phyloP scores from a whole-genome alignment of 1,140 invertebrate species.

The Psilanteris sp. region DNA sequence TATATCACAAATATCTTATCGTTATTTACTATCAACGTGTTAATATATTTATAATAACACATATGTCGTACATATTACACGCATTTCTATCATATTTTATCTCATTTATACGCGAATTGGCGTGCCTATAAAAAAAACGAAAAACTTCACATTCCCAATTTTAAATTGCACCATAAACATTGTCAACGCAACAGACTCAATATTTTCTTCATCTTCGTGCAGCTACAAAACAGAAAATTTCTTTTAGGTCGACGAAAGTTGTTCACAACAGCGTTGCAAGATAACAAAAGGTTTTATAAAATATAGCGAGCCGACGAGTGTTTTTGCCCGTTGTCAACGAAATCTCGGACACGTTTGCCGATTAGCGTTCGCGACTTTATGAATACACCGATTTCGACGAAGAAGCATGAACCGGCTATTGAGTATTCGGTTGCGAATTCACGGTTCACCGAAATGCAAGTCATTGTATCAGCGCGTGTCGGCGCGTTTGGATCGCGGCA shows the following conservation, averaged over 20 bases:
- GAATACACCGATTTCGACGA: constrained; percentile 42
- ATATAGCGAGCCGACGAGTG: constrained; percentile 29
- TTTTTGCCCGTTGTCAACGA: constrained; percentile 41
- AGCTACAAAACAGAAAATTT: background rate
- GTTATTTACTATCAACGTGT: too few relatives aligned
- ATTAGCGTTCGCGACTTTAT: constrained; percentile 41
- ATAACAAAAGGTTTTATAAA: constrained; percentile 27
- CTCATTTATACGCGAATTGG: constrained; percentile 10
- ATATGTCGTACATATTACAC: too few relatives aligned
- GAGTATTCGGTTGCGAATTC: constrained; percentile 47
- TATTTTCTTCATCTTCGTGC: background rate
- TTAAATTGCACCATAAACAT: background rate
- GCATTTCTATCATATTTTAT: too few relatives aligned
- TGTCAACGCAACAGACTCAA: background rate
- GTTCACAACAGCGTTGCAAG: constrained; percentile 19
- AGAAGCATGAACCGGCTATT: constrained; percentile 50
- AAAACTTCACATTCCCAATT: too few relatives aligned
- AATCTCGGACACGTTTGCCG: constrained; percentile 22
- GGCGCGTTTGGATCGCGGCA: constrained; percentile 48
- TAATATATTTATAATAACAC: too few relatives aligned
- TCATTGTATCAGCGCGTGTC: constrained; percentile 61
- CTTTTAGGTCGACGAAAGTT: background rate
- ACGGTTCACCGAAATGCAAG: constrained; percentile 54
- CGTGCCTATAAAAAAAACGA: too few relatives aligned
- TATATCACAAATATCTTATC: too few relatives aligned